Conservation (phyloP, 2,888 invertebrate genomes). For the Pollenia amentaria region DNA sequence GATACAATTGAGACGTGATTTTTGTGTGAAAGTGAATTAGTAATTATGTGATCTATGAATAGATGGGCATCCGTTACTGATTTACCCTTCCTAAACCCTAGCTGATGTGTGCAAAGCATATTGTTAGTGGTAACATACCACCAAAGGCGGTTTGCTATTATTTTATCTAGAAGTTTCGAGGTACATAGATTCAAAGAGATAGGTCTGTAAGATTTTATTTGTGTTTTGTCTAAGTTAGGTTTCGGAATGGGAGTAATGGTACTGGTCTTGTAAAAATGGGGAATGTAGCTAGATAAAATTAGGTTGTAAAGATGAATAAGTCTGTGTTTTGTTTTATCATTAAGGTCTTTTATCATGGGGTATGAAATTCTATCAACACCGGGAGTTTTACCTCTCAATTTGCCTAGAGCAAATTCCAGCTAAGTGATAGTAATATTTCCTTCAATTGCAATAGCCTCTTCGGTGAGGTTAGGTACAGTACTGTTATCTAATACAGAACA, state of each 20-base stretch:
- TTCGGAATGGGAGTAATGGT: slow-evolving; percentile 62
- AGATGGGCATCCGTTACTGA: slow-evolving; percentile 25
- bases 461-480: neutral
- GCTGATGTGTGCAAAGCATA: slow-evolving; percentile 43
- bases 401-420: neutral
- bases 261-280: slow-evolving; percentile 67
- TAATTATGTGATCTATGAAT: too few species aligned
- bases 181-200: slow-evolving; percentile 69
- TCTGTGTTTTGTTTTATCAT: slow-evolving; percentile 30
- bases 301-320: slow-evolving; percentile 62
- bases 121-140: slow-evolving; percentile 62
- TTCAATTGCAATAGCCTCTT: neutral
- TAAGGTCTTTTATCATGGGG: slow-evolving; percentile 55
- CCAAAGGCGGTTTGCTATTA: slow-evolving; percentile 52
- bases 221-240: slow-evolving; percentile 66
- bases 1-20: slow-evolving; percentile 45
- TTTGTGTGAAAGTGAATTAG: slow-evolving; percentile 28
- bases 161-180: slow-evolving; percentile 70
- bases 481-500: neutral
- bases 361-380: slow-evolving; percentile 57
- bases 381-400: neutral
- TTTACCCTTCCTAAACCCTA: slow-evolving; percentile 54
- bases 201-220: slow-evolving; percentile 67
- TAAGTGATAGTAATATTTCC: neutral
- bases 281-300: slow-evolving; percentile 65